Conservation (phyloP, 2,797 vertebrate species). For the Channallabes apus region DNA sequence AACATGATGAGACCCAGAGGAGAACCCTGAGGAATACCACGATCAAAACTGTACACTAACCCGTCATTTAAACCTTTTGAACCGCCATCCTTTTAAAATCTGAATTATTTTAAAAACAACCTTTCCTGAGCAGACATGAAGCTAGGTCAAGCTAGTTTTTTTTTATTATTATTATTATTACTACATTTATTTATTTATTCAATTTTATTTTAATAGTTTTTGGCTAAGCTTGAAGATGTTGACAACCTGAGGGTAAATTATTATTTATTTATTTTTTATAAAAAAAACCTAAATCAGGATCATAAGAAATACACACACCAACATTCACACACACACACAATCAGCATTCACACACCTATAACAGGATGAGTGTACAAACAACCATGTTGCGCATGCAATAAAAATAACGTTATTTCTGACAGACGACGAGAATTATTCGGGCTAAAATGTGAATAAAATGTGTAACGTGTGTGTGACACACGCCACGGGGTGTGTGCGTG, state of each 20-base stretch:
- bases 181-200: too few relatives aligned
- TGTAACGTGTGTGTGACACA: not conserved
- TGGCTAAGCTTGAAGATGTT: not conserved
- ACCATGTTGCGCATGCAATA: constrained; percentile 13
- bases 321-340: not conserved
- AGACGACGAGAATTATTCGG: too few relatives aligned
- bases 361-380: not conserved
- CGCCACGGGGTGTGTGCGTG: too few relatives aligned
- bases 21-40: not conserved
- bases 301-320: not conserved
- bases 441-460: not conserved
- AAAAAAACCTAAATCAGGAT: not conserved
- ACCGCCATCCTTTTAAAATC: not conserved
- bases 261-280: too few relatives aligned
- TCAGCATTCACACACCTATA: not conserved
- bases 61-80: not conserved
- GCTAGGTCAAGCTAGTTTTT: not conserved
- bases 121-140: too few relatives aligned
- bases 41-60: not conserved
- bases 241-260: not conserved
- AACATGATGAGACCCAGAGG: not conserved
- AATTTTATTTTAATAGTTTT: too few relatives aligned
- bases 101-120: not conserved
- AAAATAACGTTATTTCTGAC: too few relatives aligned
- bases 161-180: too few relatives aligned